Evolutionary conservation across 2,113 vertebrate species (phyloP), one percentile per base, ranked within the genome.

Genomic region (Diglossa brunneiventris): DNA sequence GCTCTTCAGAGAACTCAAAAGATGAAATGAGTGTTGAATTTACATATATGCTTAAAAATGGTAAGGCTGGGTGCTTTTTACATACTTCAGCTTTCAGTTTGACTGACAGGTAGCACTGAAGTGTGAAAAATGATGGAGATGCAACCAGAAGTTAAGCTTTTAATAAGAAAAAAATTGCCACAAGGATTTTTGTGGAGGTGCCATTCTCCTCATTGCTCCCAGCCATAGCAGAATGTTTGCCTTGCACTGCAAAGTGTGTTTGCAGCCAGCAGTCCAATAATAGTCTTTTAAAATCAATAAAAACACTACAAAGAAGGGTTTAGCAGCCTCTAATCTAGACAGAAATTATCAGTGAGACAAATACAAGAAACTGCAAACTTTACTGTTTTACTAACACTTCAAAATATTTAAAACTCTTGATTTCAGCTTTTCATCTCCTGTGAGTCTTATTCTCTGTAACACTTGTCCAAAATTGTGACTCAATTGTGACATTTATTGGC

Each of bases 101-200:
- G 84, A 91, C 66, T 85, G 93, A 58, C 72, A 63, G 67, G 41
- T 39, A 15, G 42, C 52, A 67, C 33, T 83, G 87, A 84, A 79
- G 63, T 79, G 70, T 89, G 63, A 76, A 89, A 95, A 85, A 62
- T 84, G 77, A 72, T 80, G 70, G 94, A 94, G 84, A 80, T 94
- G 87, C 91, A 83, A 88, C 22, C 74, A 92, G 89, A 88, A 95
- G 70, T 94, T 91, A 73, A 94, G 93, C 84, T 95, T 95, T 91
- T 76, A 76, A 83, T 89, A 80, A 55, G 59, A 72, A 79, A 78
- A 94, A 84, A 86, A 85, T 82, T 83, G 75, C 87, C 87, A 87
- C 1, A 0, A 73, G 91, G 84, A 50, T 92, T 91, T 95, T 18
- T 19, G 47, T 39, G 74, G 74, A 90, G 75, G 46, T 95, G 78